phyloP scores from a whole-genome alignment of 2,797 vertebrate genomes.

The Pseudotriccus pelzelni region DNA sequence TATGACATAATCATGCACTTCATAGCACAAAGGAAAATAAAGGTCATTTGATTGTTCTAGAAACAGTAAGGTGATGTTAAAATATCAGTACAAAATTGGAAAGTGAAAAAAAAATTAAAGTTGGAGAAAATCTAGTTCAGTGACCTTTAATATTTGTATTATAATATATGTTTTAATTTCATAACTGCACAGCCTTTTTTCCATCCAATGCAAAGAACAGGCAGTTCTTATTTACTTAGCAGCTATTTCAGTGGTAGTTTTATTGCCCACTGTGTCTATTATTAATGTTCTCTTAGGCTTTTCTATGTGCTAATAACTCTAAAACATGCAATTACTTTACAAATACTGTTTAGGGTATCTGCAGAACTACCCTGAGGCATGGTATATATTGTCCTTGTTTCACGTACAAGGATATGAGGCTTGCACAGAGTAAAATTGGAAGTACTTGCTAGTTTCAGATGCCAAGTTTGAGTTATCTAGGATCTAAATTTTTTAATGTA shows the following conservation, averaged over 20 bases:
- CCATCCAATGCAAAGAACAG: neutral
- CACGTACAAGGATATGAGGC: neutral
- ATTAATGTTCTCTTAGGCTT: neutral
- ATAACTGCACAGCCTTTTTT: neutral
- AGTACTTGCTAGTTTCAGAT: neutral
- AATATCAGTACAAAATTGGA: neutral
- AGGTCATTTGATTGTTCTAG: neutral
- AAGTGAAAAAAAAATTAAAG: neutral
- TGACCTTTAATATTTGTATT: neutral
- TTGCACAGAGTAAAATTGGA: neutral
- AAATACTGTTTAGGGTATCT: neutral
- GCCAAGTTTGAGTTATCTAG: neutral
- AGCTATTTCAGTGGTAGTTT: neutral
- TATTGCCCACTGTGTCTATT: constrained; percentile 13
- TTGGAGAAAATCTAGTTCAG: neutral
- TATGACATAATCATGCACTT: neutral
- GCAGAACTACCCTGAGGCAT: neutral
- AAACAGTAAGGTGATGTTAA: neutral
- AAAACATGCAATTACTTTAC: neutral
- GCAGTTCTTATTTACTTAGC: neutral
- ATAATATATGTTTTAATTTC: neutral
- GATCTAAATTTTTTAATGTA: neutral
- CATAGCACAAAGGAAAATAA: neutral
- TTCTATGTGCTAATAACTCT: neutral
- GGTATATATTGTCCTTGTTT: neutral